phyloP scores from a whole-genome alignment of 2,888 invertebrate species.

The Fragum sueziense region DNA sequence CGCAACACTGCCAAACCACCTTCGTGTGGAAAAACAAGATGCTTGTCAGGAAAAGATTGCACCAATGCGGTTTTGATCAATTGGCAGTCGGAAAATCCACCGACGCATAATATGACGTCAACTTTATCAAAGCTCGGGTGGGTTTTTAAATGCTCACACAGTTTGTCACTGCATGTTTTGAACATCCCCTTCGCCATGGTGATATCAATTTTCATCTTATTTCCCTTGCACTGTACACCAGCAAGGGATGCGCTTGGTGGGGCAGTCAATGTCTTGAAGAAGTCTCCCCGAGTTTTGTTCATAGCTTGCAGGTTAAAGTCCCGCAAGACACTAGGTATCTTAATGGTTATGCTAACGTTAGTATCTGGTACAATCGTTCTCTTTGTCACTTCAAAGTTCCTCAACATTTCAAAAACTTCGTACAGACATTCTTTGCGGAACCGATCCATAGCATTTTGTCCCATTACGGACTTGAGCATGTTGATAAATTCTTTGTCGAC shows the following conservation, averaged over 20 bases:
- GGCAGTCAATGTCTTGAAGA: slow-evolving; percentile 25
- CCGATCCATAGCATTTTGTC: slow-evolving; percentile 30
- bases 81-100: slow-evolving; percentile 64
- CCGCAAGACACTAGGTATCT: slow-evolving; percentile 11
- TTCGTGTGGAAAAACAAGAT: slow-evolving; percentile 61
- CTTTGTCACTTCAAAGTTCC: slow-evolving; percentile 54
- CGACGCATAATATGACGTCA: slow-evolving; percentile 57
- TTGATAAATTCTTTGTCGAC: slow-evolving; percentile 48
- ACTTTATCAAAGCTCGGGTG: slow-evolving; percentile 42
- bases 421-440: slow-evolving; percentile 32
- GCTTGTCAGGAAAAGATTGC: slow-evolving; percentile 41
- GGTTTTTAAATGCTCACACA: slow-evolving; percentile 52
- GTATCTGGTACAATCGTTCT: slow-evolving; percentile 23
- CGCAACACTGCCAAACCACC: slow-evolving; percentile 63
- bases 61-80: slow-evolving; percentile 53
- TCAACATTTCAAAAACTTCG: slow-evolving; percentile 48
- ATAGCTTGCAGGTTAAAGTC: slow-evolving; percentile 8
- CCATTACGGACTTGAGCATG: slow-evolving; percentile 36
- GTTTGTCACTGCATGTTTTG: slow-evolving; percentile 38
- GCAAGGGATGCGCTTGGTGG: background rate
- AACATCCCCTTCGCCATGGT: slow-evolving; percentile 50
- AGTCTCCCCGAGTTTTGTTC: slow-evolving; percentile 8
- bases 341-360: slow-evolving; percentile 28
- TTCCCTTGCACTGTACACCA: slow-evolving; percentile 26
- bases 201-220: slow-evolving; percentile 53